Evolutionary conservation across 2,113 vertebrate species (phyloP), one percentile per base, ranked within the genome.

Genomic region (Anser cygnoides): DNA sequence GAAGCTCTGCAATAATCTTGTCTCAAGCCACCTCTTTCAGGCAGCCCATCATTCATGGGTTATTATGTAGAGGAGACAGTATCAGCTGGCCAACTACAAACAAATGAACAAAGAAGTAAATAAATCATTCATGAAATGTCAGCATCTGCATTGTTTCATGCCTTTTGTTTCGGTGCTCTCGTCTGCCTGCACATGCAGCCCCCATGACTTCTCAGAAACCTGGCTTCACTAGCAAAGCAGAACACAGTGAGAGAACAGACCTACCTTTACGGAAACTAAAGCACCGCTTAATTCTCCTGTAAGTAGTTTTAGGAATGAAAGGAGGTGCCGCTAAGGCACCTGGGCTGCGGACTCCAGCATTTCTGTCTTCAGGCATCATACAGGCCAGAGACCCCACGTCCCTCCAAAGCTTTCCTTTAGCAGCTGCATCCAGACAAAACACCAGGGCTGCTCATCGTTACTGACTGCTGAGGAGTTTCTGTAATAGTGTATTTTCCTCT

Each of bases 261-360:
- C 98, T 98, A 99, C 99, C 99, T 97, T 98, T 98, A 85, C 98
- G 98, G 96, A 98, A 98, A 96, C 97, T 98, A 95, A 99, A 95
- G 73, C 98, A 99, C 37, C 98, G 97, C 84, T 97, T 98, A 90
- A 99, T 98, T 98, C 98, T 99, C 97, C 97, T 97, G 72, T 99
- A 98, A 77, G 99, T 98, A 63, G 97, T 97, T 97, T 98, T 98
- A 52, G 98, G 98, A 78, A 99, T 97, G 89, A 98, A 98, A 90
- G 97, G 97, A 81, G 97, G 94, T 71, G 98, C 98, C 14, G 98
- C 95, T 87, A 98, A 97, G 80, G 98, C 95, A 94, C 97, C 97
- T 25, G 97, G 97, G 61, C 98, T 96, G 86, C 97, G 97, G 46
- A 97, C 95, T 95, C 98, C 98, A 28, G 96, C 92, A 95, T 94